Base-by-base conservation (phyloP, 1,140 invertebrate genomes). In the Fopius arisanus region DNA sequence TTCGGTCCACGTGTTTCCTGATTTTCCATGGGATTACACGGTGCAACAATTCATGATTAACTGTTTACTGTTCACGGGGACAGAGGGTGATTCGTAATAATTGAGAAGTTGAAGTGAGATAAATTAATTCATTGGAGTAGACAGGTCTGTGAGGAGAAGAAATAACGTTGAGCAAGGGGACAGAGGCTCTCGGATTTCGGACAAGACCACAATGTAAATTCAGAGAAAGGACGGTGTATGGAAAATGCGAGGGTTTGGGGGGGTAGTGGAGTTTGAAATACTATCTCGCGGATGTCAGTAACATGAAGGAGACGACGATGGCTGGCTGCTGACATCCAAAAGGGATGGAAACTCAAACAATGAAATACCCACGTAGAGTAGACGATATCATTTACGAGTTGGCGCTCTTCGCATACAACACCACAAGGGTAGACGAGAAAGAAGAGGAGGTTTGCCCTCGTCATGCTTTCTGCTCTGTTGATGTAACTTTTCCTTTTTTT, bases 331-430 rank as follows among this genome's bases (percentile, higher is more conserved):
- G 70, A 72, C 70, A 72, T 21, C 23, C 51, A 31, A 72, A 72
- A 31, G 59, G 59, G 37, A 41, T 72, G 71, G 41, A 67, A 73
- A 73, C 40, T 73, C 71, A 73, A 73, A 73, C 71, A 73, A 73
- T 73, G 71, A 67, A 54, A 65, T 72, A 66, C 19, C 40, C 62
- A 67, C 59, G 37, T 72, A 65, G 31, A 62, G 31, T 59, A 59
- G 66, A 19, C 33, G 59, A 72, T 65, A 65, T 63, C 59, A 72
- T 59, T 28, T 65, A 63, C 54, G 19, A 62, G 59, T 26, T 59
- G 23, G 19, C 23, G 23, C 23, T 26, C 54, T 59, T 21, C 19
- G 54, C 54, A 59, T 26, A 26, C 19, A 59, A 59, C 54, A 26
- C 54, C 3, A 19, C 14, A 23, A 28, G 54, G 19, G 12, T 26